Evolutionary conservation across 2,888 invertebrate species (phyloP).

Genomic region (Meiosimyza decipiens): DNA sequence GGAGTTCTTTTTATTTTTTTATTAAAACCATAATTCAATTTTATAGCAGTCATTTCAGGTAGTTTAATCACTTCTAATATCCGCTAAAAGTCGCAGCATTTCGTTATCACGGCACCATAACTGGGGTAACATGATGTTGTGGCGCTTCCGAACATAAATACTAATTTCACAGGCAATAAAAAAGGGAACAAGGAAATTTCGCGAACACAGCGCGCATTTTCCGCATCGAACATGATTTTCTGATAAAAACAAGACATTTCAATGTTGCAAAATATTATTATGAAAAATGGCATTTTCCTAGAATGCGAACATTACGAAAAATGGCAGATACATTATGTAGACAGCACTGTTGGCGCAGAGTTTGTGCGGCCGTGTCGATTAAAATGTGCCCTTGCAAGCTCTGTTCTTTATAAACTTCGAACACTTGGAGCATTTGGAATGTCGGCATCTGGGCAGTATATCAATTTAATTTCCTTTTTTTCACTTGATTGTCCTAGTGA

Average conservation of each 20-base stretch:
- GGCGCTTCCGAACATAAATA: constrained; percentile 60
- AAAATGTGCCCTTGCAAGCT: not conserved
- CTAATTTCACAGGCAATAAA: constrained; percentile 67
- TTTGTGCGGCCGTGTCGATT: not conserved
- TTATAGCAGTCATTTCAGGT: constrained; percentile 64
- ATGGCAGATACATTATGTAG: not conserved
- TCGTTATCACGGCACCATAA: constrained; percentile 13
- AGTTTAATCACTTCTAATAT: constrained; percentile 63
- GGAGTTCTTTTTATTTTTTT: constrained; percentile 39
- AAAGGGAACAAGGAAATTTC: constrained; percentile 54
- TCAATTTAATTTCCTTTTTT: constrained; percentile 49
- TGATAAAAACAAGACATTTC: constrained; percentile 38
- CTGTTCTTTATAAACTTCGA: constrained; percentile 1
- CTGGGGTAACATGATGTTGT: constrained; percentile 21
- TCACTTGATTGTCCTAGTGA: constrained; percentile 30
- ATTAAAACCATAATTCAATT: constrained; percentile 64
- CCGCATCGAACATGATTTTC: constrained; percentile 35
- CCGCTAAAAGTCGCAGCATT: constrained; percentile 41
- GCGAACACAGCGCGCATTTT: constrained; percentile 42
- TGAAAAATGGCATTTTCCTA: constrained; percentile 28
- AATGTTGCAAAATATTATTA: constrained; percentile 37
- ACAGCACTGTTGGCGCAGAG: not conserved
- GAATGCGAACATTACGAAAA: not conserved
- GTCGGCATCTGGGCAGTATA: constrained; percentile 45
- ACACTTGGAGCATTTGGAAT: constrained; percentile 24